Percentiles rank a stretch among this genome's conserved stretches.
Evolutionary conservation across 2,113 vertebrate genomes (phyloP).

Genomic region (Xenopus borealis): DNA sequence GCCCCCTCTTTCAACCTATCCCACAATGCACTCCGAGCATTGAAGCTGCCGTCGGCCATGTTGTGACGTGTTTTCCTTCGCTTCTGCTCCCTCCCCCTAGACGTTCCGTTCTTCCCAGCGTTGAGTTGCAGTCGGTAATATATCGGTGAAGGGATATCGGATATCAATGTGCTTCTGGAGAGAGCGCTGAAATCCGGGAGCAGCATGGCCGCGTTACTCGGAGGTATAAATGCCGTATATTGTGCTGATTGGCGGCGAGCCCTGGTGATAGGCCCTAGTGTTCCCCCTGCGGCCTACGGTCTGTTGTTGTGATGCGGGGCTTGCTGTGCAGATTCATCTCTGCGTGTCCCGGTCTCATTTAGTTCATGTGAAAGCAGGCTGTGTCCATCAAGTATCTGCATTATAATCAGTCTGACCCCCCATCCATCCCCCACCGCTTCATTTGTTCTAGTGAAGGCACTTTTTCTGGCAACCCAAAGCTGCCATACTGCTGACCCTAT

Average conservation of each 20-base stretch:
- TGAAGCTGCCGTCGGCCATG: slow-evolving; percentile 23
- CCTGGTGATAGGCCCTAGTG: too few relatives aligned
- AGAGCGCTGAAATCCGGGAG: not conserved
- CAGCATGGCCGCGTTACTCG: slow-evolving; percentile 30
- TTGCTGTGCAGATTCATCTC: too few relatives aligned
- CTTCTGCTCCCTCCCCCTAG: not conserved
- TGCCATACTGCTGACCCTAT: too few relatives aligned
- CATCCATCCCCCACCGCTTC: too few relatives aligned
- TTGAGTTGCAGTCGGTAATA: not conserved
- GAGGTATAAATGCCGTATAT: slow-evolving; percentile 5
- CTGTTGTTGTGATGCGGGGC: not conserved
- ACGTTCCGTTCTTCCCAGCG: too few relatives aligned
- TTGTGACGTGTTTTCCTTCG: slow-evolving; percentile 9
- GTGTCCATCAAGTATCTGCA: too few relatives aligned
- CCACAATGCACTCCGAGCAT: slow-evolving; percentile 17
- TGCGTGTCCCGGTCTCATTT: too few relatives aligned
- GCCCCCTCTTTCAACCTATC: not conserved
- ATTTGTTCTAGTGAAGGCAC: too few relatives aligned
- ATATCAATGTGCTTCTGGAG: not conserved
- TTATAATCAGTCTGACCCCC: too few relatives aligned
- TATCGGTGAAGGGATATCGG: not conserved
- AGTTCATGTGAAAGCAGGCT: too few relatives aligned
- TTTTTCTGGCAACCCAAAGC: too few relatives aligned
- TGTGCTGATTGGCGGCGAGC: too few relatives aligned
- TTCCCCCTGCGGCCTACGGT: not conserved